Conservation (phyloP, 2,888 invertebrate genomes). For the Melanotus villosus region DNA sequence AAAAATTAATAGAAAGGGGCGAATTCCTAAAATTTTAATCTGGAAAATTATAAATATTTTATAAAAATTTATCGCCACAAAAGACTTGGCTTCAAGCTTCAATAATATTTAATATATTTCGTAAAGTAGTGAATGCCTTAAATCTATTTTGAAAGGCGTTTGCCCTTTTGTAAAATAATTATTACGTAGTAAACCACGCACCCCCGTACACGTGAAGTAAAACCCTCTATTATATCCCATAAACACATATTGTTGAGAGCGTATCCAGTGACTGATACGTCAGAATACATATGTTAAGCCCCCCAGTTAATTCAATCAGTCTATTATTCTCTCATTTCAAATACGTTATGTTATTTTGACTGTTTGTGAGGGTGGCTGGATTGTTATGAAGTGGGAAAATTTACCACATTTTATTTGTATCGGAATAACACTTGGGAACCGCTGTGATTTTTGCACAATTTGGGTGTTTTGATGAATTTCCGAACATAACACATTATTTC, state of each 20-base stretch:
- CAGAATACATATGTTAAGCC: slow-evolving; percentile 49
- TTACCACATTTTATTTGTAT: slow-evolving; percentile 35
- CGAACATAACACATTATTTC: too few species aligned
- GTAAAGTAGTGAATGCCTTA: too few species aligned
- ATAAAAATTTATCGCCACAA: not conserved
- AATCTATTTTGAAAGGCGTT: not conserved
- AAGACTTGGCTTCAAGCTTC: too few species aligned
- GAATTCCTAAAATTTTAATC: too few species aligned
- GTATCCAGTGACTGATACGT: slow-evolving; percentile 47
- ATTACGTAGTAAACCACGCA: slow-evolving; percentile 30
- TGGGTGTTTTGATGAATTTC: too few species aligned
- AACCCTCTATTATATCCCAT: slow-evolving; percentile 45
- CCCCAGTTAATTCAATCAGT: slow-evolving; percentile 61
- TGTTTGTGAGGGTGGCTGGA: slow-evolving; percentile 57
- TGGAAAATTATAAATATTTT: too few species aligned
- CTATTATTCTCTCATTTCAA: slow-evolving; percentile 62
- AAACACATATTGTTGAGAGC: slow-evolving; percentile 47
- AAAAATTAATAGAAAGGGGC: too few species aligned
- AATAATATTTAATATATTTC: too few species aligned
- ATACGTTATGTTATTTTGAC: slow-evolving; percentile 60
- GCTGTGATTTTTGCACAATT: slow-evolving; percentile 28
- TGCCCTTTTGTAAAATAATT: slow-evolving; percentile 16
- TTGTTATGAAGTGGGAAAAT: slow-evolving; percentile 45
- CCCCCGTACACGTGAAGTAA: slow-evolving; percentile 36
- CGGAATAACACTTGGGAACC: not conserved